Evolutionary conservation across 2,797 vertebrate genomes (phyloP).

Genomic region (Rhynchonycteris naso): DNA sequence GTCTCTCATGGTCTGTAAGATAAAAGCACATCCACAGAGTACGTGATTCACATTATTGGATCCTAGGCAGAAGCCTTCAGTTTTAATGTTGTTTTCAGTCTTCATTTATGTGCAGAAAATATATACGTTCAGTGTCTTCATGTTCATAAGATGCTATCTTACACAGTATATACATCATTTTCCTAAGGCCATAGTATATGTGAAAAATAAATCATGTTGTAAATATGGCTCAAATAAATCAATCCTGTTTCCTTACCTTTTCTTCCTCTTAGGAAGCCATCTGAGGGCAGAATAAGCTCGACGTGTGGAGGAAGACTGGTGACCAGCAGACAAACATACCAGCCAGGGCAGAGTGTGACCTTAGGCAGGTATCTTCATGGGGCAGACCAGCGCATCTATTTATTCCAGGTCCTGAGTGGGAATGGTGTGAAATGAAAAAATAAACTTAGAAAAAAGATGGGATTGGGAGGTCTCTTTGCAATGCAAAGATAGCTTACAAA

Average conservation of each 20-base stretch:
- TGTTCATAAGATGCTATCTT: background rate
- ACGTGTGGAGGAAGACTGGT: background rate
- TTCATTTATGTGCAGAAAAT: background rate
- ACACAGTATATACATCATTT: background rate
- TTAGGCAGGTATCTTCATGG: background rate
- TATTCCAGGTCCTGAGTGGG: too few species aligned
- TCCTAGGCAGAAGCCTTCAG: background rate
- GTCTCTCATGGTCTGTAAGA: background rate
- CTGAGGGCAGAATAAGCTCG: background rate
- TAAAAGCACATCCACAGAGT: background rate
- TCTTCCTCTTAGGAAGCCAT: background rate
- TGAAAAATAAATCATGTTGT: background rate
- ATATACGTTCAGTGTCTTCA: background rate
- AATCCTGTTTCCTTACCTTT: background rate
- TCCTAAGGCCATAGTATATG: background rate
- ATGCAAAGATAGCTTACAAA: too few species aligned
- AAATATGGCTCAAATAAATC: background rate
- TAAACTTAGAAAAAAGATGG: too few species aligned
- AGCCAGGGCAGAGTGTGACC: background rate
- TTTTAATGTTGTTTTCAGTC: background rate
- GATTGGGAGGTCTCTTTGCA: too few species aligned
- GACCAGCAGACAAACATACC: background rate
- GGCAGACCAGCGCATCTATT: too few species aligned
- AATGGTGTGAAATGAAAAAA: too few species aligned
- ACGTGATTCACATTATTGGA: background rate